Base-by-base conservation (phyloP, 1,140 invertebrate species). In the Nasonia longicornis region DNA sequence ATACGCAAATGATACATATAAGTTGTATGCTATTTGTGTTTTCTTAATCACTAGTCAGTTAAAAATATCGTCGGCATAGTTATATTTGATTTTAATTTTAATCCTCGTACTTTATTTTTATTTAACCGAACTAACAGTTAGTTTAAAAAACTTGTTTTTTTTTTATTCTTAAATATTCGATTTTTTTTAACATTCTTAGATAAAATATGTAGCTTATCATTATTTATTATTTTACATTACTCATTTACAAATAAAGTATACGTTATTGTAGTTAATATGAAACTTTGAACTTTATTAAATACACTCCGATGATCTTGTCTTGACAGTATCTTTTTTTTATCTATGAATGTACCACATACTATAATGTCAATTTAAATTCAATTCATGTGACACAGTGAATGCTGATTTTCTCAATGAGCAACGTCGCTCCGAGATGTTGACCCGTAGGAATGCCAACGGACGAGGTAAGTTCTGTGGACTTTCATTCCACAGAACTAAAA, bases 341-440 rank as follows among this genome's bases (percentile, higher is more conserved):
- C 48, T 74, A n/a, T 74, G 45, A 74, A 74, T 74, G 26, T 31
- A 58, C 20, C 3, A 38, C 63, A 35, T 58, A 31, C 20, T 31
- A 26, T 14, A 35, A 69, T 69, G 66, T 20, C 22, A 74, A 35
- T 71, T 79, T 72, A 52, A 69, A 42, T 72, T 70, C 20, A 58
- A 67, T 80, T 74, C 48, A 42, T 79, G 12, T 82, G 16, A 70
- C n/a, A 76, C 63, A 82, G 81, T 82, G 77, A 76, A 70, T 73
- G 86, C 86, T 83, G 84, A 89, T 80, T 90, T 88, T 85, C 86
- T 90, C 84, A 90, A 90, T 84, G 89, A 90, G 85, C 89, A 89
- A 88, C 83, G 89, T 42, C 87, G 87, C 77, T 84, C 81, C 42
- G 87, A 87, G 70, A 85, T 88, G 78, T 85, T 85, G 82, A 81